These are phyloP conservation scores for Drosophila anomalipes DNA, from an alignment of 2,888 invertebrate genomes.

Conservation along the genomic window DNA sequence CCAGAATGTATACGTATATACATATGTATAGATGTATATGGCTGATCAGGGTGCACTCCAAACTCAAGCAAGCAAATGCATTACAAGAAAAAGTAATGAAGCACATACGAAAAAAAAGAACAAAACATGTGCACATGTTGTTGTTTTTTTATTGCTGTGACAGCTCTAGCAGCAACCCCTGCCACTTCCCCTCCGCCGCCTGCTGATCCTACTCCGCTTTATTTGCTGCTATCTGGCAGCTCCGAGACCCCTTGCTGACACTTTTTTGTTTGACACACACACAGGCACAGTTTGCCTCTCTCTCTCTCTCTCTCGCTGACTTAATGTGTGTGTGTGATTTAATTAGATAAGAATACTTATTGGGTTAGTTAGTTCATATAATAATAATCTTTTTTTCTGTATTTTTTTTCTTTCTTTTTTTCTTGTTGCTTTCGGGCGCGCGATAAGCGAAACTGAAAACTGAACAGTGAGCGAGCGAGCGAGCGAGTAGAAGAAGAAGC, in stretches of 20 bases:
- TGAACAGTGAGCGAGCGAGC: conserved; percentile 22
- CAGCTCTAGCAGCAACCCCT: conserved; percentile 3
- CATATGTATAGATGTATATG: conserved; percentile 12
- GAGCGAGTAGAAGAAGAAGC: conserved; percentile 25
- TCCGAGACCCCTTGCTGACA: conserved; percentile 66
- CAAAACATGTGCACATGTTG: conserved; percentile 44
- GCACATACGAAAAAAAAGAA: background rate
- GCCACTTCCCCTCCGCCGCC: background rate
- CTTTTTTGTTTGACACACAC: conserved; percentile 51
- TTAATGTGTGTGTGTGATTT: conserved; percentile 56
- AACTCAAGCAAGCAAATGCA: conserved; percentile 26
- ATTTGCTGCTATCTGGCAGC: conserved; percentile 43
- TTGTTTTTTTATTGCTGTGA: conserved; percentile 14
- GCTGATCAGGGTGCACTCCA: conserved; percentile 26
- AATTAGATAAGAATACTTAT: conserved; percentile 79
- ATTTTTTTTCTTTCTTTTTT: conserved; percentile 21
- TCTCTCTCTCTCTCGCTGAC: background rate
- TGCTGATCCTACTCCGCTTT: conserved; percentile 27
- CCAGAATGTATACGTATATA: background rate
- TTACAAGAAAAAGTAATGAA: conserved; percentile 27
- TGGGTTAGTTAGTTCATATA: conserved; percentile 79
- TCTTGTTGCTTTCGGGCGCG: conserved; percentile 42
- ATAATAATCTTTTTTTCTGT: conserved; percentile 58
- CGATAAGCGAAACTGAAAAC: conserved; percentile 64
- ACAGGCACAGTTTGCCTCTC: conserved; percentile 8